Evolutionary conservation across 2,888 invertebrate genomes (phyloP), one percentile per base, ranked within the genome.

Genomic region (Euplagia quadripunctaria): DNA sequence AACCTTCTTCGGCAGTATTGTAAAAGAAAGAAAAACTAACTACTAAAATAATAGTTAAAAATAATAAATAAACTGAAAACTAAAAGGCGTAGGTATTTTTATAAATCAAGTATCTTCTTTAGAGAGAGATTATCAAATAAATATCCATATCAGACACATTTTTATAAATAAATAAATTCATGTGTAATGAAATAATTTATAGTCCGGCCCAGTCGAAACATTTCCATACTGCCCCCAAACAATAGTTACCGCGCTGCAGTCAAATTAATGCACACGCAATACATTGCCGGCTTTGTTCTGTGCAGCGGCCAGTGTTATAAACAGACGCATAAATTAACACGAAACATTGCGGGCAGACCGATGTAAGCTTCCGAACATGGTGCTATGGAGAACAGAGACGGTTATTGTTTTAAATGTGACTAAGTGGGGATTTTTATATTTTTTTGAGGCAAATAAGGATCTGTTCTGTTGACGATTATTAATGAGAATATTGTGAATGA

Each of bases 221-320:
- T n/a, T 68, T 64, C 74, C 80, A 68, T 69, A 77, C 76, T 64
- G 55, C 11, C 20, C 31, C 69, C 64, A 65, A 14, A 76, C 79
- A 84, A 83, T 82, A 83, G 85, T 82, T 73, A 77, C 80, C 70
- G 80, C 78, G 79, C 68, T 83, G 76, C 79, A 73, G 72, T 78
- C 82, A 77, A 76, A 82, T 84, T 77, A 81, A 77, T 67, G 76
- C 76, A 79, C 73, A 73, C 79, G 82, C 85, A 86, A 84, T 86
- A 86, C 87, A 87, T 77, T 82, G 85, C 85, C 68, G 82, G 82
- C 79, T 84, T 86, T 85, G 86, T 85, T 82, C 77, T 41, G 46
- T 66, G 69, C 61, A 73, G 71, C 85, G 85, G 78, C 80, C 86
- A 87, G 83, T 86, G 85, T 84, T 84, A 79, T 79, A 85, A 80